Base-by-base conservation (phyloP, 2,888 invertebrate species). In the Napeogenes sylphis region DNA sequence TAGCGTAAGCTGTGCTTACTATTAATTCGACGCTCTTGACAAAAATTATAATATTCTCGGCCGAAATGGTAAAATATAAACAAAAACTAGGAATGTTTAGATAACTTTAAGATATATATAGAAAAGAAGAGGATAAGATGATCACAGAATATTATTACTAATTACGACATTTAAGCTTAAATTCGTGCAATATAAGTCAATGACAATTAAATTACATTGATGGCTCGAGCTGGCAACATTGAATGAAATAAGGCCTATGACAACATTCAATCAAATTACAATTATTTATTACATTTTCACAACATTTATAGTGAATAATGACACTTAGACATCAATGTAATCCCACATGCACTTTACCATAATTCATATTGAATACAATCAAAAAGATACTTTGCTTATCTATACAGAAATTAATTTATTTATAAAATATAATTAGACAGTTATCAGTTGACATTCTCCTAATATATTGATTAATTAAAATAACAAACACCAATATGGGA, bases 51-150 rank as follows among this genome's bases (percentile, higher is more conserved):
- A 78, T 74, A 67, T 75, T 12, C 70, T 71, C 72, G 68, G 70
- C 74, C 71, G 68, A 76, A 73, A 76, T 21, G 21, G 69, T 76
- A 71, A 73, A 69, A 72, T 73, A 72, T 76, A 77, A 81, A 77
- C 80, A 77, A 78, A 84, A 78, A 77, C 78, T 82, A 84, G 88
- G 88, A 89, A 89, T 89, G 88, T 87, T 79, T 85, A 77, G 83
- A 85, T 77, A 84, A 83, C 82, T 80, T 81, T 76, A 75, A 83
- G 81, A 84, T 79, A 82, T 75, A 80, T 80, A 82, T 78, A 81
- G 76, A 82, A 79, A 81, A 51, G 79, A 81, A 84, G 77, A 85
- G 81, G 83, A 80, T 79, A 83, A 82, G 80, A 54, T 82, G 85
- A 88, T 89, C 87, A 89, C 88, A 89, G 79, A 84, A 87, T 67